Percentiles rank a stretch among this genome's conserved stretches.
Evolutionary conservation across 2,797 vertebrate species (phyloP).

Genomic region (Mormyrops attenuatus): DNA sequence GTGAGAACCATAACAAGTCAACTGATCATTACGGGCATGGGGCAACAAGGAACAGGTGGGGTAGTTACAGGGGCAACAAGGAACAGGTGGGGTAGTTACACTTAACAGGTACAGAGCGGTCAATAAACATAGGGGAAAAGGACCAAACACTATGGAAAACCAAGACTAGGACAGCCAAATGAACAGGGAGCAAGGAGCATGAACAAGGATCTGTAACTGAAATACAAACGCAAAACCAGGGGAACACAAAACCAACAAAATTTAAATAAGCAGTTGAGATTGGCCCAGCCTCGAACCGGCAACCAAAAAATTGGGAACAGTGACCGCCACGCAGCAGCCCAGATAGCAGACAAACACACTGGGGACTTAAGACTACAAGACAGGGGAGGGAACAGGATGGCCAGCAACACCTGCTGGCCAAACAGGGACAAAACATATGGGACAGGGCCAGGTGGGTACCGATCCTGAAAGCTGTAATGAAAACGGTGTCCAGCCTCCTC

Average conservation of each 20-base stretch:
- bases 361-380: background rate
- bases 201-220: background rate
- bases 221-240: background rate
- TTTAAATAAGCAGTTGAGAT: no score
- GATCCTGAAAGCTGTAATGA: background rate
- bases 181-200: background rate
- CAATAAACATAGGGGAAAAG: background rate
- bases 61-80: no score
- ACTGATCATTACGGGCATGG: background rate
- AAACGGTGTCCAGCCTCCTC: background rate
- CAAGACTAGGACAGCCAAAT: background rate
- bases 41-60: no score
- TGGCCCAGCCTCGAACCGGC: background rate
- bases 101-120: background rate
- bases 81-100: no score
- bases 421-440: background rate
- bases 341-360: background rate
- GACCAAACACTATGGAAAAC: background rate
- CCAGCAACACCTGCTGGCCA: background rate
- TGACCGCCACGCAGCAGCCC: background rate
- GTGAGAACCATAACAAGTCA: background rate
- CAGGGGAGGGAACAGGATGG: no score
- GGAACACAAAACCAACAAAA: background rate
- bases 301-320: background rate
- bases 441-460: background rate